Evolutionary conservation across 2,797 vertebrate species (phyloP), one percentile per base, ranked within the genome.

Genomic region (Acanthurus tractus): DNA sequence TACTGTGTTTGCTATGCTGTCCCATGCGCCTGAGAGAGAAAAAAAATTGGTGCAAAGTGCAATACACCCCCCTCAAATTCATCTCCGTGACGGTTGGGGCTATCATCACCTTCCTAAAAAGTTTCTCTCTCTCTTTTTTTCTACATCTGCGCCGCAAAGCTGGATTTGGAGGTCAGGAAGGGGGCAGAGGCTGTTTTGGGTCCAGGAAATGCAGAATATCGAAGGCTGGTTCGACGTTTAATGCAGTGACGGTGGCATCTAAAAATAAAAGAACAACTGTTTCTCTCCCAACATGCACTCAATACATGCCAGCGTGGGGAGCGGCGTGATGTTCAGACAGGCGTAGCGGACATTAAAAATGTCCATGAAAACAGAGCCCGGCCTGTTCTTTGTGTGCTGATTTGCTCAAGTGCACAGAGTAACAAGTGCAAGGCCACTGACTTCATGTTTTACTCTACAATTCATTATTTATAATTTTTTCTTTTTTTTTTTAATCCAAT

Each of bases 231-330:
- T 80, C 50, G 55, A 1, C 77, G 71, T 73, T 88, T 80, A 76
- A 34, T 45, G 63, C 71, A 74, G 83, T 72, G 70, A 87, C 53
- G 66, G 64, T 61, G 50, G 49, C 61, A 46, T 78, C 88, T 90
- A 89, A 89, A 90, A 87, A 85, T 90, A 82, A 82, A 78, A 71
- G 56, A 83, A 72, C 66, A 85, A 87, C 82, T 86, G 86, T 72
- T 79, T 79, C 74, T 80, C 53, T 59, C 46, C 68, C 53, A 70
- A 59, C 61, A 69, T 42, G 70, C 55, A 44, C 52, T 89, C 78
- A 79, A 83, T 81, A 74, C 74, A 75, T 63, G 74, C 74, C 82
- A 75, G 29, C 25, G 63, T 25, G n/a, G 65, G 75, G 63, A 63
- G 78, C 8, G 42, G 50, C 38, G 62, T 45, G 56, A 61, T 78